Evolutionary conservation across 2,113 vertebrate species (phyloP).

Genomic region (Neotragus moschatus): DNA sequence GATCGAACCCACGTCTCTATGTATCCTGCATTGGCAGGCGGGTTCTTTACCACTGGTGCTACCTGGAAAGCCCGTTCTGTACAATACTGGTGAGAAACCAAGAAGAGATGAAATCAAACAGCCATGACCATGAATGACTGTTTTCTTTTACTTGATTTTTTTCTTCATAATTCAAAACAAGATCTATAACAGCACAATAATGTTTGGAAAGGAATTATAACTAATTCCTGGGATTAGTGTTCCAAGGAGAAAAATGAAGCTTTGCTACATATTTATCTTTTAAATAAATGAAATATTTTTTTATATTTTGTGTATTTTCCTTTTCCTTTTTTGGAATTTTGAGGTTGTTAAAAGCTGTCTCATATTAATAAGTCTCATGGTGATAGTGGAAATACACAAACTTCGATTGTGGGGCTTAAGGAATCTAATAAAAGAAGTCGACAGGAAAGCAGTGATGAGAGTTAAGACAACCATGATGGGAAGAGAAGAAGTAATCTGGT

Average conservation of each 20-base stretch:
- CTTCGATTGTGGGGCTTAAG: background rate
- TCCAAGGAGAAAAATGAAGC: background rate
- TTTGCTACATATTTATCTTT: background rate
- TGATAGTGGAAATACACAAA: background rate
- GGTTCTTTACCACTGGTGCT: background rate
- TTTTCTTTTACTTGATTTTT: background rate
- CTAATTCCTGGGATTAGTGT: background rate
- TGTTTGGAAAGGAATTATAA: background rate
- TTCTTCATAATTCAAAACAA: background rate
- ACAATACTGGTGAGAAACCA: background rate
- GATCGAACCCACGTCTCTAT: background rate
- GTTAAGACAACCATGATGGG: background rate
- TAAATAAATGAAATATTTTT: background rate
- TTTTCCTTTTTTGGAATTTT: background rate
- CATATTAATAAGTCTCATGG: background rate
- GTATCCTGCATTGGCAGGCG: background rate
- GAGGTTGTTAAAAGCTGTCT: background rate
- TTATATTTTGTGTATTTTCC: background rate
- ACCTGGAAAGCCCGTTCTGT: background rate
- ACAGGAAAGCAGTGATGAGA: background rate
- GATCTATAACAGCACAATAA: background rate
- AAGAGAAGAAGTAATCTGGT: conserved; percentile 39
- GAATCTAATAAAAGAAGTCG: background rate
- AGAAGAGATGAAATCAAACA: background rate
- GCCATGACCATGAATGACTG: background rate